phyloP scores from a whole-genome alignment of 35 echinoderm and acorn worm species.

The Heliocidaris erythrogramma region DNA sequence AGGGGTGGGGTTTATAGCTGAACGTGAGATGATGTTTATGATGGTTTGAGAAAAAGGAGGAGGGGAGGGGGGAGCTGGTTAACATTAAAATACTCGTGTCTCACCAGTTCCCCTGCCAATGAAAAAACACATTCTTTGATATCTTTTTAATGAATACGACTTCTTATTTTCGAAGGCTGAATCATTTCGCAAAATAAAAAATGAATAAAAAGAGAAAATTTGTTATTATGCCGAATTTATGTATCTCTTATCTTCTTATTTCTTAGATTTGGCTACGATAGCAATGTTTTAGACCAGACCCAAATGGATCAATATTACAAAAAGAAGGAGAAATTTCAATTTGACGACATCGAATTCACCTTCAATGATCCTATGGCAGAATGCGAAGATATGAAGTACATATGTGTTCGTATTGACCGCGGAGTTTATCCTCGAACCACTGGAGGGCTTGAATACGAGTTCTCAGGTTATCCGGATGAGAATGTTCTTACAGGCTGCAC shows the following conservation, averaged over 20 bases:
- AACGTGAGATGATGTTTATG: too few relatives aligned
- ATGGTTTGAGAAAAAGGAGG: too few relatives aligned
- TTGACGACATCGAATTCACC: slow-evolving; percentile 25
- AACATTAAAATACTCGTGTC: too few relatives aligned
- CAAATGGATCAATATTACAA: slow-evolving; percentile 7
- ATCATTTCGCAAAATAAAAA: too few relatives aligned
- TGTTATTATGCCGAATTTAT: too few relatives aligned
- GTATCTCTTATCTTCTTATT: background rate
- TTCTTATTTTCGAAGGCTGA: too few relatives aligned
- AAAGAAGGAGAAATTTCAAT: slow-evolving; percentile 49
- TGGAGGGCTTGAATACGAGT: slow-evolving; percentile 38
- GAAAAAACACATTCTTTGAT: too few relatives aligned
- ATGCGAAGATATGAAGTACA: slow-evolving; percentile 31
- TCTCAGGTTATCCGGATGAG: slow-evolving; percentile 52
- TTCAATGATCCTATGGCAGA: slow-evolving; percentile 48
- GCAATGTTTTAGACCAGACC: background rate
- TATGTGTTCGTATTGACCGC: slow-evolving; percentile 54
- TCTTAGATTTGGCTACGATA: background rate
- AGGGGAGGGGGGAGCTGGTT: too few relatives aligned
- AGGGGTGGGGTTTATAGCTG: too few relatives aligned
- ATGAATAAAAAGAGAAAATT: too few relatives aligned
- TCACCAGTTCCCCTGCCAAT: too few relatives aligned
- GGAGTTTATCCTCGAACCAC: slow-evolving; percentile 33
- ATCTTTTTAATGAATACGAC: too few relatives aligned
- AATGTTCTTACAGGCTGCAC: slow-evolving; percentile 68